Base-by-base conservation (phyloP, 2,888 invertebrate species). In the Parasteatoda lunata region DNA sequence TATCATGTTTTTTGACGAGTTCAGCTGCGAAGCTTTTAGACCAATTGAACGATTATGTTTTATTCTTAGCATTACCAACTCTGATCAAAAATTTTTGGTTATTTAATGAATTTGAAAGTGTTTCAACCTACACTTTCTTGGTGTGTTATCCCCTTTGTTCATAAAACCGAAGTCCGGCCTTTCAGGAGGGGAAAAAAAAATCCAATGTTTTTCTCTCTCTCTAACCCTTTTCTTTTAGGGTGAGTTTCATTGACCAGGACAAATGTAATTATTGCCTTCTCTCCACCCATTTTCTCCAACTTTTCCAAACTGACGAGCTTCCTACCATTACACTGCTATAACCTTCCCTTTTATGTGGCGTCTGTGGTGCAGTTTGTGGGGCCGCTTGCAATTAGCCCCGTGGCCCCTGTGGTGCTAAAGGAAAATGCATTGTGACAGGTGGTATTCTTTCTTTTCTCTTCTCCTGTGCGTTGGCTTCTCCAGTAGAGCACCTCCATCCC, bases 401-500 rank as follows among this genome's bases (percentile, higher is more conserved):
- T 77, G 82, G 71, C 82, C 84, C 78, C 75, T 70, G 78, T 59
- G 73, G 78, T 73, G 77, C 84, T 78, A 65, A 72, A 84, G 72
- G 78, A 73, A 78, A 84, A 84, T 84, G 73, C 84, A 78, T 84
- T 78, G 77, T 84, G 84, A 84, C 84, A 84, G 84, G 73, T 75
- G 84, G 68, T 78, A 73, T 68, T 71, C 72, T 78, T 78, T 84
- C 78, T 73, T 84, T 70, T 72, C 30, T 49, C 70, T 69, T 66
- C 59, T n/a, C 9, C 59, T 59, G 59, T 59, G 59, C 59, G 5
- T 13, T 59, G 13, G 59, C 59, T 54, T 59, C 30, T 59, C 59
- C 8, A 59, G 71, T 11, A 47, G 52, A n/a, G 68, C 82, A 73
- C 80, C 72, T 59, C 69, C 59, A 11, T 45, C 59, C 59, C 73